Evolutionary conservation across 2,888 invertebrate genomes (phyloP), one percentile per base, ranked within the genome.

Genomic region (Melipona bicolor): DNA sequence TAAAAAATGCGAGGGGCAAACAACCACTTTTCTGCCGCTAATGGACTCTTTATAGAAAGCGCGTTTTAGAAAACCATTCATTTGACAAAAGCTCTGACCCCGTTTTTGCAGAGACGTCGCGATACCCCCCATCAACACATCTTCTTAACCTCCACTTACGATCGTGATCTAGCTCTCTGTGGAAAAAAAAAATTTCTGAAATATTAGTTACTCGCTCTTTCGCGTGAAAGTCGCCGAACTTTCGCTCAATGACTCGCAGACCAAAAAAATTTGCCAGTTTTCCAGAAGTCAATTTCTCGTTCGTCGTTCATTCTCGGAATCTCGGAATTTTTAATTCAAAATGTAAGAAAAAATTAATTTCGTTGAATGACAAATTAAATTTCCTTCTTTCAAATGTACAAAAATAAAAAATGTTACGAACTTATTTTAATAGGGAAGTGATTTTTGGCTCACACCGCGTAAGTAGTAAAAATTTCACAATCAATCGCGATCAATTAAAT

Each of bases 61-160:
- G 24, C 49, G 49, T 67, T 43, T 67, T 67, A 67, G 43, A 67
- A 67, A 49, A 49, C 43, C 67, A 67, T 67, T 49, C 49, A 49
- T 67, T 67, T 67, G 49, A 67, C 43, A 24, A 67, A 49, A 67
- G 67, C 24, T 67, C 17, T 49, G 49, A 67, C 67, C 67, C 67
- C 17, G 49, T 67, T 67, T 49, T n/a, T 24, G 43, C 15, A 19
- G 49, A 17, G 17, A 43, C 43, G 43, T 43, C 36, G 36, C 36
- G 36, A 67, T 67, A 67, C 17, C 49, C 24, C 17, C 24, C 32
- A 2, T 9, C 24, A 49, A 17, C 49, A 49, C 67, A 43, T 9
- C 9, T 43, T 43, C 49, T 49, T 17, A 49, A 19, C 67, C 43
- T n/a, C 19, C 24, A 49, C 17, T 67, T 9, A 19, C 17, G 11